These are phyloP conservation scores for Gambusia holbrooki DNA, from an alignment of 2,113 vertebrate species.

Conservation along the genomic window DNA sequence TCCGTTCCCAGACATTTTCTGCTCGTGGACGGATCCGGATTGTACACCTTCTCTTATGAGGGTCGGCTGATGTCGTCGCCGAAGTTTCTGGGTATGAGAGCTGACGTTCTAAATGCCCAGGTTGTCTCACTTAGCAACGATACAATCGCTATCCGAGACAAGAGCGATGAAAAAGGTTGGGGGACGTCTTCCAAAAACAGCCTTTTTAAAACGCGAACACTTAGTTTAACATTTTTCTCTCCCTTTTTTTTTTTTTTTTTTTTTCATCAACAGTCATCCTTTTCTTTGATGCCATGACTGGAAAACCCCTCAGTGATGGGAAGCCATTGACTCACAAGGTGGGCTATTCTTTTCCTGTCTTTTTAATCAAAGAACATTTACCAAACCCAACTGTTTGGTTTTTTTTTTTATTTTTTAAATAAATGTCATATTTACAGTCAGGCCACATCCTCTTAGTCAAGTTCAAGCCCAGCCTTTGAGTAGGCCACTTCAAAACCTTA, in stretches of 20 bases:
- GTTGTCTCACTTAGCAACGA: constrained; percentile 92
- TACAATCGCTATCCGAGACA: constrained; percentile 89
- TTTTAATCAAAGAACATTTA: constrained; percentile 7
- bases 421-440: not conserved
- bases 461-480: not conserved
- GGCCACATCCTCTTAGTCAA: no score
- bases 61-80: constrained; percentile 91
- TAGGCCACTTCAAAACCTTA: not conserved
- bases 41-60: constrained; percentile 94
- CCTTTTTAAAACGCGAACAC: not conserved
- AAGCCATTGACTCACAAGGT: constrained; percentile 93
- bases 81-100: constrained; percentile 91
- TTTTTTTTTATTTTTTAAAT: not conserved
- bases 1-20: constrained; percentile 86
- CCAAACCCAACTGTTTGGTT: not conserved
- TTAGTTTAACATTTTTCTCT: constrained; percentile 6
- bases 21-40: constrained; percentile 90
- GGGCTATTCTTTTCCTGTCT: constrained; percentile 26
- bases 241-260: not conserved
- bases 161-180: constrained; percentile 91
- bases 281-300: constrained; percentile 91
- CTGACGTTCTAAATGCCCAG: constrained; percentile 88
- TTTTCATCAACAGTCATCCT: constrained; percentile 83
- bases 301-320: constrained; percentile 90
- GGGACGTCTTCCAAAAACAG: not conserved